Evolutionary conservation across 1,140 invertebrate genomes (phyloP).

Genomic region (Tetramorium parvispinum): DNA sequence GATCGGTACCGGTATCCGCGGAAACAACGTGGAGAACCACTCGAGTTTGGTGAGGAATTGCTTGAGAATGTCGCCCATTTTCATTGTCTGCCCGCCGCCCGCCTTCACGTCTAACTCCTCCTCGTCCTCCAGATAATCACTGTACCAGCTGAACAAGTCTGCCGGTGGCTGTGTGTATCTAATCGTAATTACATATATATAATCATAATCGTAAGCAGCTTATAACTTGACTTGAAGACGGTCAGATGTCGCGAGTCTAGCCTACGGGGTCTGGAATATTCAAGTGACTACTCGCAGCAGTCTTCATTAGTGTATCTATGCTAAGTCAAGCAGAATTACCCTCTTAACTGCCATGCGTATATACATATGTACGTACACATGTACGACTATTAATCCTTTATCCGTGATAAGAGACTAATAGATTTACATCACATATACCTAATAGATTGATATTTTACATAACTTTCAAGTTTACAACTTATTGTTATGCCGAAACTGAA

Average conservation of each 20-base stretch:
- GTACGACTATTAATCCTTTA: neutral
- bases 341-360: neutral
- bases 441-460: neutral
- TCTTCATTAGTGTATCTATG: neutral
- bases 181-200: constrained; percentile 42
- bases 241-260: constrained; percentile 18
- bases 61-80: constrained; percentile 96
- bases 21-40: constrained; percentile 99
- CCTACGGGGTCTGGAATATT: constrained; percentile 10
- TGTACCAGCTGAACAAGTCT: constrained; percentile 98
- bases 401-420: neutral
- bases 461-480: neutral
- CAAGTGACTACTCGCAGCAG: neutral
- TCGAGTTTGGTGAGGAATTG: constrained; percentile 98
- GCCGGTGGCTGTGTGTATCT: constrained; percentile 98
- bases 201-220: constrained; percentile 77
- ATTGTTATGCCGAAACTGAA: neutral
- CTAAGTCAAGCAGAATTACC: neutral
- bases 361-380: neutral
- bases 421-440: neutral
- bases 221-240: neutral
- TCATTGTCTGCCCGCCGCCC: constrained; percentile 97
- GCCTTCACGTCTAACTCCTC: constrained; percentile 99
- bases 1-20: constrained; percentile 99
- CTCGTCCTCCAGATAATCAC: constrained; percentile 97